These are phyloP conservation scores for Plemyria rubiginata DNA, from an alignment of 2,888 invertebrate species.

Conservation along the genomic window DNA sequence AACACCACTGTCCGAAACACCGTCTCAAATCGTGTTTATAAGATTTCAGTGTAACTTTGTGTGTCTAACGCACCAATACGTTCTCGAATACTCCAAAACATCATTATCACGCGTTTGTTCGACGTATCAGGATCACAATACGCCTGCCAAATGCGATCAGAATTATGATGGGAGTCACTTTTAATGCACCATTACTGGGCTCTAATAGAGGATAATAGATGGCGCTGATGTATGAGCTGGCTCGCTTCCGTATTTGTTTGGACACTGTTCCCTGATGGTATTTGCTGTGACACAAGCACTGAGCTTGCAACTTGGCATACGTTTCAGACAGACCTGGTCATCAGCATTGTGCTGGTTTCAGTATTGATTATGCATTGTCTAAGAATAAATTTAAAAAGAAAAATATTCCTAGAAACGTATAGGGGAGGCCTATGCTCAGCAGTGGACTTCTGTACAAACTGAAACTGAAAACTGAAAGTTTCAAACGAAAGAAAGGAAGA, in stretches of 20 bases:
- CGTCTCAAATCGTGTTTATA: background rate
- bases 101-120: slow-evolving; percentile 78
- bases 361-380: background rate
- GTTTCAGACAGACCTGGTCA: background rate
- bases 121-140: slow-evolving; percentile 80
- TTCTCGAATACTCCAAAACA: slow-evolving; percentile 44
- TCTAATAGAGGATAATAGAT: slow-evolving; percentile 66
- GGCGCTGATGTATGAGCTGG: slow-evolving; percentile 57
- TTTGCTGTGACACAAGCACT: slow-evolving; percentile 12
- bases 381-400: background rate
- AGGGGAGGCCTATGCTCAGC: too few relatives aligned
- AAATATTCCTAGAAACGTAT: too few relatives aligned
- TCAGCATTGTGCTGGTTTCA: background rate
- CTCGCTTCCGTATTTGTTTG: slow-evolving; percentile 52
- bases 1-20: too few relatives aligned
- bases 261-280: slow-evolving; percentile 22
- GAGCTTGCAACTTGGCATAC: slow-evolving; percentile 1
- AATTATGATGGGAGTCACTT: slow-evolving; percentile 74
- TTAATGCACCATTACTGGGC: slow-evolving; percentile 69
- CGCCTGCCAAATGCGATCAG: slow-evolving; percentile 76
- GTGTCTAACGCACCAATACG: slow-evolving; percentile 25
- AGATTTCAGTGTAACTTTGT: background rate
- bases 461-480: too few relatives aligned
- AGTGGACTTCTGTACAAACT: too few relatives aligned
- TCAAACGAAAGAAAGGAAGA: too few relatives aligned